Evolutionary conservation across 1,140 invertebrate species (phyloP), one percentile per base, ranked within the genome.

Genomic region (Lepidurus arcticus): DNA sequence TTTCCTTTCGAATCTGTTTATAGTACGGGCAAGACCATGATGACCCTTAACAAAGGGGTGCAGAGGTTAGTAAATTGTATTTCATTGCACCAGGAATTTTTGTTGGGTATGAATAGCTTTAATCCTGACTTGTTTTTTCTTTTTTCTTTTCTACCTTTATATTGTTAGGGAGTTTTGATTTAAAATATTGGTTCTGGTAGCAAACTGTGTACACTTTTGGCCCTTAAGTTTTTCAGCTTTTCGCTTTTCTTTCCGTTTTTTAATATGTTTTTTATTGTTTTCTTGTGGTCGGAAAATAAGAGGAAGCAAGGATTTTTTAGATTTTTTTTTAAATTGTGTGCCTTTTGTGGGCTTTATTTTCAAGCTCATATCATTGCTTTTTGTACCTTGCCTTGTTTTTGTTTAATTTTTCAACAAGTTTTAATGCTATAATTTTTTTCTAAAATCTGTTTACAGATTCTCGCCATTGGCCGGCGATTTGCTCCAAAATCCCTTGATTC

Each of bases 381-480:
- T 16, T 73, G 24, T 73, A 26, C 42, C 21, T 45, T 42, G n/a
- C 42, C 26, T 0, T 76, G 73, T 75, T 53, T 44, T 77, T 73
- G 44, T 75, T 78, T 79, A 77, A 24, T 26, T 34, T 74, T 79
- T 81, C 80, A 34, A 34, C 34, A 34, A 34, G 34, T 45, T 76
- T 79, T 73, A 44, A 44, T 45, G 42, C 44, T 76, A 76, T 11
- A 75, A 74, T 80, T 16, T 21, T 43, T 74, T 81, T 76, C 77
- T 80, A 78, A 84, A 86, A 81, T 84, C 87, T 74, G 85, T 85
- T 85, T 88, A 77, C 86, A 93, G 95, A 88, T 98, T 97, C 88
- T 97, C 95, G 83, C 96, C 96, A 82, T 88, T 97, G 85, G 94
- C 95, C 82, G 94, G 94, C 85, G 95, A 97, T 86, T 88, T 96